Conservation (phyloP, 2,113 vertebrate genomes). For the Pterocles orientalis region DNA sequence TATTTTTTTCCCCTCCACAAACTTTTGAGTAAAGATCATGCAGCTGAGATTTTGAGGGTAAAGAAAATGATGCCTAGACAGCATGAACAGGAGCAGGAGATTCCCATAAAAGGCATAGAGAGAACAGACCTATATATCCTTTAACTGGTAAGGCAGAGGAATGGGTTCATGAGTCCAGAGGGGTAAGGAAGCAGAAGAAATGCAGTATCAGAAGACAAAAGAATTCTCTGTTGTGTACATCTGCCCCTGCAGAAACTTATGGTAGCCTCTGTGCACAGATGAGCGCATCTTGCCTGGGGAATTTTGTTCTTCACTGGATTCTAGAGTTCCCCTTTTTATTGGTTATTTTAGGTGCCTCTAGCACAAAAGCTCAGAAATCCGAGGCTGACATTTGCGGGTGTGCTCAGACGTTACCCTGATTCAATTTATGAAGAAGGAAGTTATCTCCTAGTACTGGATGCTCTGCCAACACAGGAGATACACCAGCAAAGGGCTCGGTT, state of each 20-base stretch:
- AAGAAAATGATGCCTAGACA: not conserved
- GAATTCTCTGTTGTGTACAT: not conserved
- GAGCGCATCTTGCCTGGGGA: not conserved
- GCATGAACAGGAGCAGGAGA: not conserved
- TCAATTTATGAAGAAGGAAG: not conserved
- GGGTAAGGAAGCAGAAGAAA: not conserved
- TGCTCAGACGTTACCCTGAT: not conserved
- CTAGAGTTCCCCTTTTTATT: not conserved
- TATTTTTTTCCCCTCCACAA: not conserved
- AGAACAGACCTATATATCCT: not conserved
- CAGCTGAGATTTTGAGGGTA: not conserved
- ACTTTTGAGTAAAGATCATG: not conserved
- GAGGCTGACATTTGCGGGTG: not conserved
- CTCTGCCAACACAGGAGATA: fast-evolving
- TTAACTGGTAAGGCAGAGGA: not conserved
- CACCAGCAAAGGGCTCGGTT: not conserved
- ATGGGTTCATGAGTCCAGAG: not conserved
- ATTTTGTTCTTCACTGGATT: not conserved
- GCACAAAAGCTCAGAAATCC: not conserved
- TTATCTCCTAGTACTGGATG: not conserved
- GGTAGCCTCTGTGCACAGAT: not conserved
- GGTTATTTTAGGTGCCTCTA: not conserved
- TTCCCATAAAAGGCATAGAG: not conserved
- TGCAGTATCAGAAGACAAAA: not conserved
- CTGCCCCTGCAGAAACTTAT: not conserved